These are phyloP conservation scores for Lasioglossum figueresi DNA, from an alignment of 2,888 invertebrate species.

Conservation along the genomic window DNA sequence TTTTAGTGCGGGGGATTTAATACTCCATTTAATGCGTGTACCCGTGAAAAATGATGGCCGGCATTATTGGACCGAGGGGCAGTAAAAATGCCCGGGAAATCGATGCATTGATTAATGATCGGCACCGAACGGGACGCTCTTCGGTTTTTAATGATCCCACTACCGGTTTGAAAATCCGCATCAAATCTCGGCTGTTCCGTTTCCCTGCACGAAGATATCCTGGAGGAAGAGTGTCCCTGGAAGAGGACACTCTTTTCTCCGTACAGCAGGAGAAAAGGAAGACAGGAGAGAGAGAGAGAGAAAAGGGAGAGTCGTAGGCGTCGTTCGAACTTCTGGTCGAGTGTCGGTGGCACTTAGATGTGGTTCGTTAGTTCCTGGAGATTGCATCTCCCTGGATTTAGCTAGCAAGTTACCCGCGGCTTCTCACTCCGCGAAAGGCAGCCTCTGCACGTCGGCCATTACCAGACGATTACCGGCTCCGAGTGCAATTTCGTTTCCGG, in stretches of 20 bases:
- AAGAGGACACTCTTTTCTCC: background rate
- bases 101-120: conserved; percentile 35
- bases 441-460: conserved; percentile 54
- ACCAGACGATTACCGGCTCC: conserved; percentile 61
- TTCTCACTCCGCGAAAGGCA: conserved; percentile 36
- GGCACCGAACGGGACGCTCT: background rate
- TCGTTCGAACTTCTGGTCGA: conserved; percentile 52
- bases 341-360: conserved; percentile 70
- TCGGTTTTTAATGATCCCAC: conserved; percentile 14
- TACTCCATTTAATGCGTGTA: conserved; percentile 24
- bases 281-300: background rate
- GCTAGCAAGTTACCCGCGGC: conserved; percentile 52
- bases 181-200: background rate
- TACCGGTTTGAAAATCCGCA: conserved; percentile 12
- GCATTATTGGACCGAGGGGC: conserved; percentile 17
- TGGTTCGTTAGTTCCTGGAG: conserved; percentile 71
- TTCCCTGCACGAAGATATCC: background rate
- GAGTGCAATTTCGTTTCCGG: conserved; percentile 60
- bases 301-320: conserved; percentile 34
- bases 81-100: conserved; percentile 25
- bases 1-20: conserved; percentile 42
- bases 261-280: background rate
- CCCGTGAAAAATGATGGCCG: conserved; percentile 13
- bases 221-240: background rate
- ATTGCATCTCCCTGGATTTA: conserved; percentile 64